A percentile compares a stretch with the other conserved stretches of the same genome.
phyloP scores from a whole-genome alignment of 2,888 invertebrate species.

The Carcina quercana region DNA sequence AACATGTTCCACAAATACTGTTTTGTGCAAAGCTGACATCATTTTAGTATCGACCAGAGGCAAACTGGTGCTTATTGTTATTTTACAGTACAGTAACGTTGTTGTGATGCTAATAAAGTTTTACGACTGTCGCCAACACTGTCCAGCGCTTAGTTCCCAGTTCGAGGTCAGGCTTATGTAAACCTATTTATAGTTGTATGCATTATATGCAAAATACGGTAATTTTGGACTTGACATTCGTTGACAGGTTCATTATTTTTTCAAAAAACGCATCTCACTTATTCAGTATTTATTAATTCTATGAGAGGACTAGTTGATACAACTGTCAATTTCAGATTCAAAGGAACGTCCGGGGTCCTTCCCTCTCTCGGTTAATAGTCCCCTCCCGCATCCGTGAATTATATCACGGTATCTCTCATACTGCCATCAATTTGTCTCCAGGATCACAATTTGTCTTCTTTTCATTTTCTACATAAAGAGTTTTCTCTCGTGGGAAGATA shows the following conservation, averaged over 20 bases:
- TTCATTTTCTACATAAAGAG: constrained; percentile 4
- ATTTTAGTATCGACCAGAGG: constrained; percentile 28
- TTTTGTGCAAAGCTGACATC: constrained; percentile 36
- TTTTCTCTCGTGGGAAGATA: constrained; percentile 12
- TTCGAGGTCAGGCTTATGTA: constrained; percentile 31
- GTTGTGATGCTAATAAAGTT: constrained; percentile 35
- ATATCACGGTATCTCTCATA: constrained; percentile 11
- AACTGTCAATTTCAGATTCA: constrained; percentile 8
- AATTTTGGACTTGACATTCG: too few species aligned
- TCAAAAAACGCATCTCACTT: too few species aligned
- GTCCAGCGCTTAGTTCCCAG: constrained; percentile 7
- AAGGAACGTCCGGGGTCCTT: constrained; percentile 7
- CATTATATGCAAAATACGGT: too few species aligned
- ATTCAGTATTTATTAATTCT: background rate
- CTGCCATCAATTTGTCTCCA: constrained; percentile 14
- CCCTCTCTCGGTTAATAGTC: constrained; percentile 8
- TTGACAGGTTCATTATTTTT: constrained; percentile 23
- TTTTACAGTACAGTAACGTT: constrained; percentile 12
- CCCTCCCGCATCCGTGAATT: constrained; percentile 11
- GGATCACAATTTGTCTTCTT: constrained; percentile 15
- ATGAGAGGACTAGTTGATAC: constrained; percentile 3
- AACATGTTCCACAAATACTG: constrained; percentile 15
- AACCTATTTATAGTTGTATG: too few species aligned
- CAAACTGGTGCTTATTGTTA: constrained; percentile 19
- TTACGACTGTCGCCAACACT: constrained; percentile 25